These are phyloP conservation scores for Hemibagrus guttatus DNA, from an alignment of 2,797 vertebrate species.

Conservation along the genomic window DNA sequence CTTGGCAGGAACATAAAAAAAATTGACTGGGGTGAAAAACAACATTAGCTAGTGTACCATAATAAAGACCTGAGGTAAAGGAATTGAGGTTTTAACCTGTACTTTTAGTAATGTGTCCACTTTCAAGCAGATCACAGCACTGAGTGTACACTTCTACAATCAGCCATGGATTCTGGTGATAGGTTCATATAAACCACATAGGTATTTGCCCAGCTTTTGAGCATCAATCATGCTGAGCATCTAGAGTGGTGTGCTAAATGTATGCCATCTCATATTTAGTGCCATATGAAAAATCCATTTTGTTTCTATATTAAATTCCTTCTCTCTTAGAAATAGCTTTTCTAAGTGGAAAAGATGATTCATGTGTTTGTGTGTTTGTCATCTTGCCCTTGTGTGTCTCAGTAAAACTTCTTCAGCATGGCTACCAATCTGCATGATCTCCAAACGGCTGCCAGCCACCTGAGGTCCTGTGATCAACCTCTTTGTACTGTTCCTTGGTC, in stretches of 20 bases:
- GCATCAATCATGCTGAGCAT: not conserved
- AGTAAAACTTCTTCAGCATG: not conserved
- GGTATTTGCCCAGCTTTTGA: not conserved
- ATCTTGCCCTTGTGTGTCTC: not conserved
- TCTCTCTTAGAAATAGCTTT: not conserved
- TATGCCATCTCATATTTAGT: not conserved
- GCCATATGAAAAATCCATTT: not conserved
- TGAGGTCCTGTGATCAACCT: not conserved
- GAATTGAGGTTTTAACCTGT: slow-evolving; percentile 7
- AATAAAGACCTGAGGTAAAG: slow-evolving; percentile 15
- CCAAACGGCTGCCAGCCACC: not conserved
- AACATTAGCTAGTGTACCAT: slow-evolving; percentile 38
- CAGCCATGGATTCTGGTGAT: not conserved
- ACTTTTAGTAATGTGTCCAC: not conserved
- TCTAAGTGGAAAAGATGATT: slow-evolving; percentile 7
- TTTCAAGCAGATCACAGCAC: not conserved
- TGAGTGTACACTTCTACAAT: not conserved
- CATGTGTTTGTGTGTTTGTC: slow-evolving; percentile 1
- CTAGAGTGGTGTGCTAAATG: not conserved
- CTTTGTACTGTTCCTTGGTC: not conserved
- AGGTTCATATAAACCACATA: not conserved
- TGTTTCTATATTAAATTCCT: not conserved
- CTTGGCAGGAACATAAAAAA: slow-evolving; percentile 68
- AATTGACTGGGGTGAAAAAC: slow-evolving; percentile 55
- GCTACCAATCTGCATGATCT: slow-evolving; percentile 18